These are phyloP conservation scores for Aldabrachelys gigantea DNA, from an alignment of 2,113 vertebrate species.

Conservation along the genomic window DNA sequence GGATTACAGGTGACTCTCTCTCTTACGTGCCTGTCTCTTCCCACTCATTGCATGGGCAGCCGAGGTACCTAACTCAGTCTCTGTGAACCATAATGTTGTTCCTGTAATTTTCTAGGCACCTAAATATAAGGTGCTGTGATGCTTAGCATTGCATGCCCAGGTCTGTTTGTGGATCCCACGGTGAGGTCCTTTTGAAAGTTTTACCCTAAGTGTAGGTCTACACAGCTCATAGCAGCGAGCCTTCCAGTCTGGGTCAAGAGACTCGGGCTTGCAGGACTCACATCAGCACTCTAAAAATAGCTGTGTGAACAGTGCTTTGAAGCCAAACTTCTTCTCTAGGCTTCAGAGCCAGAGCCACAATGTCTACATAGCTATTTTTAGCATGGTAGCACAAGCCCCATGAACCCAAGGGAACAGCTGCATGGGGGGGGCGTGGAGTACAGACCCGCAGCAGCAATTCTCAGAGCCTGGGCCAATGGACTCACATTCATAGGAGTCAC, in stretches of 20 bases:
- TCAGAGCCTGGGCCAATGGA: background rate
- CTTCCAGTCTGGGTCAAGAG: background rate
- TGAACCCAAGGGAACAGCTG: background rate
- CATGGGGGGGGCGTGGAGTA: no score
- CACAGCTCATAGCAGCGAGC: background rate
- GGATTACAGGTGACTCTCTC: background rate
- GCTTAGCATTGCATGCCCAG: background rate
- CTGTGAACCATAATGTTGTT: background rate
- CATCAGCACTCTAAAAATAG: background rate
- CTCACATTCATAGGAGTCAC: background rate
- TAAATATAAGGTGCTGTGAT: background rate
- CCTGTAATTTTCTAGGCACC: background rate
- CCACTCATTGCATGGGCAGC: background rate
- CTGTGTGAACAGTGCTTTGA: background rate
- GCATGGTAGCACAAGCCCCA: background rate
- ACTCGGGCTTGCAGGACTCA: background rate
- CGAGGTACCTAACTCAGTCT: background rate
- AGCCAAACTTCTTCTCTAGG: background rate
- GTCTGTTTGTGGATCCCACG: background rate
- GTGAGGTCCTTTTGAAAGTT: background rate
- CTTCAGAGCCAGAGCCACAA: background rate
- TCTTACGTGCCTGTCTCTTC: background rate
- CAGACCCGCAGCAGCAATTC: background rate
- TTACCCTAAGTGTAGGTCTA: background rate
- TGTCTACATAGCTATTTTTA: background rate